Percentiles rank a stretch among this genome's conserved stretches.
These are phyloP conservation scores for Plutomurus gul DNA, from an alignment of 1,140 invertebrate species.

Conservation along the genomic window DNA sequence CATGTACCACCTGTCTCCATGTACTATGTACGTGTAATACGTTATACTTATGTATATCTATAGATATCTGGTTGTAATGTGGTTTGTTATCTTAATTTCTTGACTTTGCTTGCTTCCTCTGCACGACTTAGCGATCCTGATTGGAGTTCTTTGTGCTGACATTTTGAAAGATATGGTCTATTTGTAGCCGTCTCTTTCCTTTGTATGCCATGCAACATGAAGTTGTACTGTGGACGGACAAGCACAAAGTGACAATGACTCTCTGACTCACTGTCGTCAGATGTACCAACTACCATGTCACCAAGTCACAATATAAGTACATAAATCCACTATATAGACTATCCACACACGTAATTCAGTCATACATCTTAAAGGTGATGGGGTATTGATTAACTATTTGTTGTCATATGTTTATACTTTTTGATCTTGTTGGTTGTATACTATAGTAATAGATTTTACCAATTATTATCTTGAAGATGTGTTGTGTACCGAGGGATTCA, in stretches of 20 bases:
- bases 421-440: too few species aligned
- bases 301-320: too few species aligned
- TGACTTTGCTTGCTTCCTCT: not conserved
- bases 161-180: slow-evolving; percentile 22
- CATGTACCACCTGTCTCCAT: too few species aligned
- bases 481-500: too few species aligned
- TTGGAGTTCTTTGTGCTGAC: slow-evolving; percentile 19
- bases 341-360: too few species aligned
- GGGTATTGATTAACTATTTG: too few species aligned
- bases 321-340: too few species aligned
- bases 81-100: slow-evolving; percentile 3
- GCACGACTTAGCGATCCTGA: slow-evolving; percentile 14
- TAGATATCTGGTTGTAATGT: not conserved
- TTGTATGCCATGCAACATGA: not conserved
- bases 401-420: too few species aligned
- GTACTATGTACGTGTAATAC: not conserved
- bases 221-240: not conserved
- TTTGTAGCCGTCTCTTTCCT: slow-evolving; percentile 21
- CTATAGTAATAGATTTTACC: too few species aligned
- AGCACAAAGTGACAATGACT: slow-evolving; percentile 1
- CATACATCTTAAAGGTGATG: too few species aligned
- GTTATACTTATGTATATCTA: not conserved
- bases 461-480: too few species aligned
- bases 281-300: not conserved
- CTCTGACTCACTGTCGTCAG: not conserved